Evolutionary conservation across 2,797 vertebrate species (phyloP).

Genomic region (Emydoidea blandingii): DNA sequence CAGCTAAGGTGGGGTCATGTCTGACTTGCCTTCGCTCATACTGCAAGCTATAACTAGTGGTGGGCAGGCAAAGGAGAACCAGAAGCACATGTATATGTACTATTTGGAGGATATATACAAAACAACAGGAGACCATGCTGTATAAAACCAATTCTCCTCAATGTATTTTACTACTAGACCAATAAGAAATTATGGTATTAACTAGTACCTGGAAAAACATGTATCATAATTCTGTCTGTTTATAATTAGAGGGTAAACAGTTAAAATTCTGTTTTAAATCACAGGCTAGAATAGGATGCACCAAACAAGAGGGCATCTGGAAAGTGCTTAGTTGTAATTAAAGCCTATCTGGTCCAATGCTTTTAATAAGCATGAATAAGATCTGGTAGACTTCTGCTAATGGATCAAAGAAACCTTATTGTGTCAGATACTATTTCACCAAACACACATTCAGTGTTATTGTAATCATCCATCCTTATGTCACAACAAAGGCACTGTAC

Average conservation of each 20-base stretch:
- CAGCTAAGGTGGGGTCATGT: slow-evolving; percentile 30
- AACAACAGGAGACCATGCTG: background rate
- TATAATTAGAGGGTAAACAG: background rate
- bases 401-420: slow-evolving; percentile 53
- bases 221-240: background rate
- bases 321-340: slow-evolving; percentile 30
- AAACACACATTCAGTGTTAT: slow-evolving; percentile 36
- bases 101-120: background rate
- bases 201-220: background rate
- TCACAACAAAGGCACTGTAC: slow-evolving; percentile 28
- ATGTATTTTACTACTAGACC: background rate
- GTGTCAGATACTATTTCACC: slow-evolving; percentile 36
- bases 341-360: slow-evolving; percentile 21
- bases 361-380: slow-evolving; percentile 40
- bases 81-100: background rate
- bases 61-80: background rate
- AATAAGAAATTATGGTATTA: background rate
- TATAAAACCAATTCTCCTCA: background rate
- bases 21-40: background rate
- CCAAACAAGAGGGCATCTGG: slow-evolving; percentile 4
- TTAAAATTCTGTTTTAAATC: background rate
- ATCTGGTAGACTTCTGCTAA: slow-evolving; percentile 53
- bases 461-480: slow-evolving; percentile 53
- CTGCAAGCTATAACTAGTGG: background rate
- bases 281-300: background rate